A percentile compares a stretch with the other conserved stretches of the same genome.
These are phyloP conservation scores for Tethea ocularis DNA, from an alignment of 2,888 invertebrate species.

Conservation along the genomic window DNA sequence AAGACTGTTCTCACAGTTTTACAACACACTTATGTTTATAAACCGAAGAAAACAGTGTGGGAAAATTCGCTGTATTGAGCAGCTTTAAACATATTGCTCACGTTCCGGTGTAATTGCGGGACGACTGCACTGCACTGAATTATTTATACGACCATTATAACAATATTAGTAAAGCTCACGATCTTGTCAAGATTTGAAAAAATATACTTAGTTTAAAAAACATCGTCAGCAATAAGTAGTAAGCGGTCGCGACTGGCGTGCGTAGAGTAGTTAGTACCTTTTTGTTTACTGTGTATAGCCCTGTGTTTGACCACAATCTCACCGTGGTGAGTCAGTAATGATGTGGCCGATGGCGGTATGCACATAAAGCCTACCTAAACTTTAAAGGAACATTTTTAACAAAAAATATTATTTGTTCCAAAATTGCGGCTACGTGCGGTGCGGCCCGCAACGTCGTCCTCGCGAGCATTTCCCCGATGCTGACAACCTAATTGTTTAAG, in stretches of 20 bases:
- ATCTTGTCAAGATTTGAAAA: background rate
- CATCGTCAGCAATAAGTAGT: slow-evolving; percentile 21
- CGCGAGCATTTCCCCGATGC: slow-evolving; percentile 37
- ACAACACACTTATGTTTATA: slow-evolving; percentile 46
- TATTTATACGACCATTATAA: background rate
- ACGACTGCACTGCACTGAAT: slow-evolving; percentile 23
- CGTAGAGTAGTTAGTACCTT: slow-evolving; percentile 46
- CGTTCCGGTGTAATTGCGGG: slow-evolving; percentile 36
- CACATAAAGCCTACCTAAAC: too few relatives aligned
- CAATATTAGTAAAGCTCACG: background rate
- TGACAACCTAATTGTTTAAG: slow-evolving; percentile 66
- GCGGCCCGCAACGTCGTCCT: slow-evolving; percentile 23
- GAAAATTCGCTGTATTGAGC: slow-evolving; percentile 45
- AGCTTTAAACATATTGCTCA: slow-evolving; percentile 47
- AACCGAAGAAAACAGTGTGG: slow-evolving; percentile 64
- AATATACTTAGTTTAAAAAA: background rate
- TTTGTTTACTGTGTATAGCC: too few relatives aligned
- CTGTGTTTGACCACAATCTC: too few relatives aligned
- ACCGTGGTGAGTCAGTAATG: too few relatives aligned
- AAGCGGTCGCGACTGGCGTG: slow-evolving; percentile 41
- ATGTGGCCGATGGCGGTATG: too few relatives aligned
- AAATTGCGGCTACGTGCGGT: slow-evolving; percentile 45
- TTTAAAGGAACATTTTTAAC: slow-evolving; percentile 48
- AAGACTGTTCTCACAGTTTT: slow-evolving; percentile 60
- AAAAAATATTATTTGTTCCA: slow-evolving; percentile 66